These are phyloP conservation scores for Steinernema khuongi DNA, from an alignment of 1,140 invertebrate species.

Conservation along the genomic window DNA sequence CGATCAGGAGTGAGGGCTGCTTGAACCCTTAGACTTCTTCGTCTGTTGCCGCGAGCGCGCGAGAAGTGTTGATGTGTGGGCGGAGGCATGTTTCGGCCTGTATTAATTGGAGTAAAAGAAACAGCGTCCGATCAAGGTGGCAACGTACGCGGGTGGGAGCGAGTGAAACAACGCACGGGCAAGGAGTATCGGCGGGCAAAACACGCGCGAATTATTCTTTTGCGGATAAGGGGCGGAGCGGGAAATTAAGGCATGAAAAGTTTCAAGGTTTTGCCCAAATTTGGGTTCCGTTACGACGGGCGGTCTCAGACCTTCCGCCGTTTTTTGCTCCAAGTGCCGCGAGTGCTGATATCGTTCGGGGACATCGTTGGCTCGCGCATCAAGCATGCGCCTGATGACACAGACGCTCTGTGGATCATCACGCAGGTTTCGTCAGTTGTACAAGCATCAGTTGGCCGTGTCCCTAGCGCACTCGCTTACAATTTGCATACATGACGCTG, in stretches of 20 bases:
- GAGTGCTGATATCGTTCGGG: no score
- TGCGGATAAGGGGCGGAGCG: background rate
- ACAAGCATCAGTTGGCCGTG: background rate
- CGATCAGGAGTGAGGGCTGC: background rate
- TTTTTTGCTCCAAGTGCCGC: no score
- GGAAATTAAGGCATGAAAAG: background rate
- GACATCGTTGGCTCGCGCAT: no score
- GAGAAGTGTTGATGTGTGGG: background rate
- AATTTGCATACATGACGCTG: background rate
- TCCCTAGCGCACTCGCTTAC: background rate
- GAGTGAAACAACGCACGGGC: background rate
- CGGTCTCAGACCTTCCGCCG: no score
- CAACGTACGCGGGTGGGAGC: background rate
- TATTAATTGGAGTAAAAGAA: constrained; percentile 8
- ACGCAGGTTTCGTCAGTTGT: background rate
- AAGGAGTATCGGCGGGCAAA: background rate
- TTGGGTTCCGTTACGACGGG: no score
- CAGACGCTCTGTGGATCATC: background rate
- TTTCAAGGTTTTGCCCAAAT: background rate
- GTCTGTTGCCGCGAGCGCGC: background rate
- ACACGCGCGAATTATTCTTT: constrained; percentile 3
- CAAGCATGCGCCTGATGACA: no score
- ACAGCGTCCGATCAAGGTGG: constrained; percentile 8
- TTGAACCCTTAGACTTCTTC: background rate
- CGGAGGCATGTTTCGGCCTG: background rate